Percentiles rank a stretch among this genome's conserved stretches.
Evolutionary conservation across 1,140 invertebrate species (phyloP).

Genomic region (Hypothenemus hampei): DNA sequence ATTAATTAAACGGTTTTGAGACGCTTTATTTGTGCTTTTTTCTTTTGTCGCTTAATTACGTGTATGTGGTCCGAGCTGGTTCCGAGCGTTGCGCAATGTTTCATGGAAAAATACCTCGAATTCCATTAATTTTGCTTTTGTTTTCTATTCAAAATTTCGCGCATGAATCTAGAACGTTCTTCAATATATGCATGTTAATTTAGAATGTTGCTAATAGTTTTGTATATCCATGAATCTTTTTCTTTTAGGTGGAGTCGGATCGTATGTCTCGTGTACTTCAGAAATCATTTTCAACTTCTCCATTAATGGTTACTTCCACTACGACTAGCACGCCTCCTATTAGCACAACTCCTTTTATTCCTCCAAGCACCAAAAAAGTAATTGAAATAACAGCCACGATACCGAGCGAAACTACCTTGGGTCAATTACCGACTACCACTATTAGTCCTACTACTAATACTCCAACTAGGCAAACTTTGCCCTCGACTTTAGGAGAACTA

Average conservation of each 20-base stretch:
- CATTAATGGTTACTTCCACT: background rate
- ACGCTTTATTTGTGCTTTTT: too few relatives aligned
- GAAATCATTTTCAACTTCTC: conserved; percentile 9
- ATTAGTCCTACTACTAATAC: conserved; percentile 3
- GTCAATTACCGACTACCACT: conserved; percentile 21
- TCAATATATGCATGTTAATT: too few relatives aligned
- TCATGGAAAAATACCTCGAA: too few relatives aligned
- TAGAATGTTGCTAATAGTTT: too few relatives aligned
- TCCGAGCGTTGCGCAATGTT: too few relatives aligned
- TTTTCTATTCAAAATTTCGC: too few relatives aligned
- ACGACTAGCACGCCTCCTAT: conserved; percentile 10
- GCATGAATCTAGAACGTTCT: too few relatives aligned
- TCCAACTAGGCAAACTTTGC: conserved; percentile 13
- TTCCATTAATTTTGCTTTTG: too few relatives aligned
- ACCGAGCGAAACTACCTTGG: conserved; percentile 19
- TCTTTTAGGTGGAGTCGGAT: conserved; percentile 25
- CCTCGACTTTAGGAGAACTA: conserved; percentile 34
- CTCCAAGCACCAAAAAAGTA: conserved; percentile 24
- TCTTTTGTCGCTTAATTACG: too few relatives aligned
- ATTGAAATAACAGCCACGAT: conserved; percentile 13
- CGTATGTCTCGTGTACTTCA: conserved; percentile 10
- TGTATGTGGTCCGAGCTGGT: too few relatives aligned
- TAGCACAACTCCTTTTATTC: conserved; percentile 24
- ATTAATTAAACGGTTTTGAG: too few relatives aligned
- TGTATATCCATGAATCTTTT: too few relatives aligned